A percentile compares a stretch with the other conserved stretches of the same genome.
Evolutionary conservation across 2,888 invertebrate species (phyloP).

Genomic region (Pherbina coryleti): DNA sequence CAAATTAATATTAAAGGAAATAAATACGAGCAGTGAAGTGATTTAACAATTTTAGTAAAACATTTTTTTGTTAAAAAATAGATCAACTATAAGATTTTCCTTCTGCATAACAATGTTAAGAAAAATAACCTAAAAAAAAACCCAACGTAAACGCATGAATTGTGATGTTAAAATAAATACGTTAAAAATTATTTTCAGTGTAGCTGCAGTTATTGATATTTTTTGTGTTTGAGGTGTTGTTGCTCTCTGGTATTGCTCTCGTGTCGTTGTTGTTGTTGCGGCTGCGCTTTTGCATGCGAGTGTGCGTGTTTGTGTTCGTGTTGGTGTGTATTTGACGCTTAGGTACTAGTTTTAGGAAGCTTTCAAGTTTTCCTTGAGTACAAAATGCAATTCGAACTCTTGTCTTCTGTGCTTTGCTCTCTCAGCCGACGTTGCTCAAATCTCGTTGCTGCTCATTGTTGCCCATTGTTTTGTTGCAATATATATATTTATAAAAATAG

Average conservation of each 20-base stretch:
- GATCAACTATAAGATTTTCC: background rate
- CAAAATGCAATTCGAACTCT: background rate
- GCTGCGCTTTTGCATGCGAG: background rate
- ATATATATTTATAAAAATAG: no score
- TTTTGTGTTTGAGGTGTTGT: background rate
- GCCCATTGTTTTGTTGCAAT: background rate
- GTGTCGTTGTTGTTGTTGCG: background rate
- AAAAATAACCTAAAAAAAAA: background rate
- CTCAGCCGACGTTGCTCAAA: background rate
- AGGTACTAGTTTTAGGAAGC: background rate
- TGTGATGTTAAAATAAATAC: background rate
- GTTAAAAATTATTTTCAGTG: constrained; percentile 2
- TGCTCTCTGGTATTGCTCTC: background rate
- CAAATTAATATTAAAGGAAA: background rate
- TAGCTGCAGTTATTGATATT: background rate
- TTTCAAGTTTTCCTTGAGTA: background rate
- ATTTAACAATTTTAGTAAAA: background rate
- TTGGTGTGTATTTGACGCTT: constrained; percentile 2
- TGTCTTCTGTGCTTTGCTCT: background rate
- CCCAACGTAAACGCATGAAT: background rate
- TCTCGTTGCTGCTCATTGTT: background rate
- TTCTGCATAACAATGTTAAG: background rate
- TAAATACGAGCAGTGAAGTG: background rate
- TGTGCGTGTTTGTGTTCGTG: constrained; percentile 15
- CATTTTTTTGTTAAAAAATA: background rate